Percentiles rank a stretch among this genome's conserved stretches.
Conservation (phyloP, 2,888 invertebrate genomes). For the Drosophila helvetica region DNA sequence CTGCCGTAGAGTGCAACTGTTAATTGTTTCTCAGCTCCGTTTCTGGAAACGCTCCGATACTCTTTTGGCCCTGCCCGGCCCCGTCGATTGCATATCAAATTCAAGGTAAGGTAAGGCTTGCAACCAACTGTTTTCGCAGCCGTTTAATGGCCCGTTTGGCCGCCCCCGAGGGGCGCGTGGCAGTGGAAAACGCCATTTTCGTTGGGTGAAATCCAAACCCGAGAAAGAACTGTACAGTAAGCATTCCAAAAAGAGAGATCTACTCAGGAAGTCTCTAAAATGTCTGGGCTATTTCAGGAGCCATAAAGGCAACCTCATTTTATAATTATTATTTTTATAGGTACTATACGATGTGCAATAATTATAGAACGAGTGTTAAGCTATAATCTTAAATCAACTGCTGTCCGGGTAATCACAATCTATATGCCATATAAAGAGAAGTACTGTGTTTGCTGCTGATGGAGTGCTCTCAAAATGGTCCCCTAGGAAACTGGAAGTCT, state of each 20-base stretch:
- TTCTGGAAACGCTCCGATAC: slow-evolving; percentile 34
- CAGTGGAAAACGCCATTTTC: slow-evolving; percentile 24
- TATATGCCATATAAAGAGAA: slow-evolving; percentile 3
- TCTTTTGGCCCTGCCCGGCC: slow-evolving; percentile 6
- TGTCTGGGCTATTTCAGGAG: not conserved
- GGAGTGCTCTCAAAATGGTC: slow-evolving; percentile 1
- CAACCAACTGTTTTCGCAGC: slow-evolving; percentile 3
- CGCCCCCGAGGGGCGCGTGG: slow-evolving; percentile 43
- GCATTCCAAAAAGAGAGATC: not conserved
- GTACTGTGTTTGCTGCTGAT: slow-evolving; percentile 11
- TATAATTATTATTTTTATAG: not conserved
- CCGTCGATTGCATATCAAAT: slow-evolving; percentile 47
- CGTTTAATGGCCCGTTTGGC: slow-evolving; percentile 6
- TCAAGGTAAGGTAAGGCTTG: slow-evolving; percentile 65
- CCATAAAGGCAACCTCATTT: slow-evolving; percentile 2
- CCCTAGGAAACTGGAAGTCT: slow-evolving; percentile 29
- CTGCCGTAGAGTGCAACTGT: slow-evolving; percentile 55
- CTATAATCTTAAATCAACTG: slow-evolving; percentile 31
- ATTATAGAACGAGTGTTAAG: slow-evolving; percentile 9
- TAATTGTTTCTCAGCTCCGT: slow-evolving; percentile 61
- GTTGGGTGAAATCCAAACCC: too few relatives aligned
- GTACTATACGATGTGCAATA: slow-evolving; percentile 10
- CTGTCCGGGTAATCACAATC: slow-evolving; percentile 10
- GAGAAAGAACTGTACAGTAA: slow-evolving; percentile 28
- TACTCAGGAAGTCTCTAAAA: not conserved